Evolutionary conservation across 2,797 vertebrate species (phyloP).

Genomic region (Rhodeus uyekii): DNA sequence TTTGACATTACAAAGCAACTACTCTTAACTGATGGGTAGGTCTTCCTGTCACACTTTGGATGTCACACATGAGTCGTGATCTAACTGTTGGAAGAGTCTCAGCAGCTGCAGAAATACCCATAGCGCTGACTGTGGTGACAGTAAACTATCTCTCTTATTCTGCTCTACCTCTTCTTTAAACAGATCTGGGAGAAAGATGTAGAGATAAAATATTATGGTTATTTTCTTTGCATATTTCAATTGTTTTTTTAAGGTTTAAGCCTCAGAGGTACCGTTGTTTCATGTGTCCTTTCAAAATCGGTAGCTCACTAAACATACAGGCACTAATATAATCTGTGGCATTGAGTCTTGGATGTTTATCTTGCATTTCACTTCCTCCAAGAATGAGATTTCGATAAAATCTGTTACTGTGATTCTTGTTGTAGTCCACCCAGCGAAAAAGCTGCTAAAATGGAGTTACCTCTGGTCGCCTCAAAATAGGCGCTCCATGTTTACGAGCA

Average conservation of each 20-base stretch:
- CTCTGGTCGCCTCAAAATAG: constrained; percentile 3
- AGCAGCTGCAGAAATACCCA: constrained; percentile 63
- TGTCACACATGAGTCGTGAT: constrained; percentile 61
- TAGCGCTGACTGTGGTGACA: constrained; percentile 57
- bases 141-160: constrained; percentile 59
- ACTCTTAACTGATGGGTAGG: background rate
- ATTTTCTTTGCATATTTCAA: background rate
- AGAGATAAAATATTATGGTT: background rate
- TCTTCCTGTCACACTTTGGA: constrained; percentile 1
- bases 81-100: constrained; percentile 63
- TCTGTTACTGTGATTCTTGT: background rate
- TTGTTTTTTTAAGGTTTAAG: background rate
- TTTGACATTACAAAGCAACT: background rate
- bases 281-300: background rate
- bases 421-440: background rate
- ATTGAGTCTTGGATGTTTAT: background rate
- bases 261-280: background rate
- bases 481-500: background rate
- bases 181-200: background rate
- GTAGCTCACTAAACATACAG: background rate
- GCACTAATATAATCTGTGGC: background rate
- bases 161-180: background rate
- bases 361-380: background rate
- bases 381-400: background rate
- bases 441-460: constrained; percentile 10